Evolutionary conservation across 2,113 vertebrate genomes (phyloP), one percentile per base, ranked within the genome.

Genomic region (Pithys albifrons): DNA sequence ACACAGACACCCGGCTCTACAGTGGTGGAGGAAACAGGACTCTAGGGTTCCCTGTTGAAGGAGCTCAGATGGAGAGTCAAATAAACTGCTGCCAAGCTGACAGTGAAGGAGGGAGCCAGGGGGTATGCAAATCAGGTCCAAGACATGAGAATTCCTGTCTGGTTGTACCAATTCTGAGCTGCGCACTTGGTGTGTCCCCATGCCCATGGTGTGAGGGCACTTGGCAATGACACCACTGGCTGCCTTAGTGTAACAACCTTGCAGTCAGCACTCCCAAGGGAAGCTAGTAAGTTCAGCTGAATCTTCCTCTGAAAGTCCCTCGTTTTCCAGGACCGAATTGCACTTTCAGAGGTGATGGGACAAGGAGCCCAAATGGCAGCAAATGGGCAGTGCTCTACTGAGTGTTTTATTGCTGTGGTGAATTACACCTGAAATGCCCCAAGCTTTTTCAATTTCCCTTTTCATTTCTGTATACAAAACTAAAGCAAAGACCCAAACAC

Each of bases 31-130:
- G 20, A 81, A 94, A 67, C 5, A n/a, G 37, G 37, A n/a, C 31
- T 10, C 0, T 0, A 14, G 10, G 7, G 7, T 4, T 81, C 7
- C 24, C 13, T 0, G 0, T 5, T 6, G 39, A 76, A 81, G 48
- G 20, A 35, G 11, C 19, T 61, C 45, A 64, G 29, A 59, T 45
- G 19, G 7, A 59, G 29, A 33, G 7, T 48, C 27, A 92, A 43
- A 57, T 35, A 86, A 58, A 72, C 27, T 48, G 29, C 48, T 83
- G 39, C 51, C 33, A 88, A 72, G 39, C 12, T 49, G 74, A 5
- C 27, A 59, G 33, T 19, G 65, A 74, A 71, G 45, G 33, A 82
- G 16, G 13, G 18, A 89, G 28, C 10, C 59, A 73, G 43, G 2
- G 2, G 3, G 23, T 48, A 45, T 1, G 1, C 1, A 9, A 43